Evolutionary conservation across 2,797 vertebrate genomes (phyloP), one percentile per base, ranked within the genome.

Genomic region (Sphenodon punctatus): DNA sequence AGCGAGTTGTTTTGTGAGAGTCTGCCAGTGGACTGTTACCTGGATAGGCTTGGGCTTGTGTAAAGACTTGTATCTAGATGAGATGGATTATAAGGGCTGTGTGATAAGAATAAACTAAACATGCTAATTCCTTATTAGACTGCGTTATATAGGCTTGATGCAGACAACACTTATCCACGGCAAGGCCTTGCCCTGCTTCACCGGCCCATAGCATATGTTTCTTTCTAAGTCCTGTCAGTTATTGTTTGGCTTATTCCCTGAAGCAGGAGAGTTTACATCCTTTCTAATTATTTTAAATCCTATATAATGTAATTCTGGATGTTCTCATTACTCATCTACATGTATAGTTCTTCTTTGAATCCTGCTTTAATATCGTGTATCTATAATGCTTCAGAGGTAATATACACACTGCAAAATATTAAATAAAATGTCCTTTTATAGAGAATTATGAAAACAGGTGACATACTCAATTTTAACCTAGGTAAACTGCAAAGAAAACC

Each of bases 401-500:
- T 80, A 65, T 8, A 3, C 46, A 41, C 23, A 22, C 8, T 25
- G 82, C 71, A 38, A 70, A 61, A 63, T 85, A 76, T 65, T 30
- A 86, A 20, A 79, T 67, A 48, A 74, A 16, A 56, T 75, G 61
- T 27, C 84, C 81, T 64, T 75, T 73, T 39, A n/a, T n/a, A n/a
- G n/a, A n/a, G n/a, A n/a, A n/a, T n/a, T n/a, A 59, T 67, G 30
- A 36, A 75, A 78, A 85, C 85, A 89, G 42, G 20, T 71, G 67
- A 42, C 61, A 65, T 38, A 75, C 9, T 81, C 7, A 45, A 77
- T 90, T 79, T 90, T 81, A 87, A 84, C 34, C 19, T 39, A 80
- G 11, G 38, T 85, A 75, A 36, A 6, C 19, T 63, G 36, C n/a
- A 23, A 36, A 6, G 46, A 64, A 34, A 75, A 79, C 67, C n/a